Evolutionary conservation across 2,888 invertebrate genomes (phyloP), one percentile per base, ranked within the genome.

Genomic region (Monochamus alternatus): DNA sequence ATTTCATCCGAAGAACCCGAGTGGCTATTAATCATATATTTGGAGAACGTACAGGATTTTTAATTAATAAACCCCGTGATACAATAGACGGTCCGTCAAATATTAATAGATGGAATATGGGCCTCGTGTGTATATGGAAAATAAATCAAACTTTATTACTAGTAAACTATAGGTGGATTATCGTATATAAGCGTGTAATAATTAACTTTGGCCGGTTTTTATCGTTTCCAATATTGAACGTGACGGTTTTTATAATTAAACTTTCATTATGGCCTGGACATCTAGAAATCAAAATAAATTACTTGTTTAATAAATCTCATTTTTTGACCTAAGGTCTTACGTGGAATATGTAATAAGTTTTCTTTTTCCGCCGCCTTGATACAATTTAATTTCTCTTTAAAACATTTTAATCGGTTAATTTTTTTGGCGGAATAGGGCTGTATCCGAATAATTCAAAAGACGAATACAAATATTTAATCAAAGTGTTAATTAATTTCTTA

Each of bases 171-270:
- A 55, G 55, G 55, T 22, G 8, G 55, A n/a, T 55, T 22, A 55
- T 55, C 14, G 55, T 55, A 55, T 55, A 55, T 55, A 38, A 38
- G 55, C n/a, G 55, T 55, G 14, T 55, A 55, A n/a, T 55, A 55
- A 55, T 55, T 55, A 55, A 55, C n/a, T 55, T 55, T 38, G n/a
- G 55, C 55, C 55, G n/a, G n/a, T 55, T 55, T 55, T 55, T 55
- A 55, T 22, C 14, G 55, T 22, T 55, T 22, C 14, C 55, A 55
- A 55, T 55, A 55, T 14, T 14, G 22, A 55, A 55, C 55, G 55
- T 55, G 55, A 55, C 55, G 10, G 55, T 55, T 55, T 55, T 55
- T 55, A 55, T 55, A 55, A 55, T 55, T 55, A 55, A n/a, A 55
- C 55, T 55, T 55, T 55, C 55, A 55, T 55, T 55, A 55, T 55